Evolutionary conservation across 2,888 invertebrate genomes (phyloP).

Genomic region (Chrysotoxum bicinctum): DNA sequence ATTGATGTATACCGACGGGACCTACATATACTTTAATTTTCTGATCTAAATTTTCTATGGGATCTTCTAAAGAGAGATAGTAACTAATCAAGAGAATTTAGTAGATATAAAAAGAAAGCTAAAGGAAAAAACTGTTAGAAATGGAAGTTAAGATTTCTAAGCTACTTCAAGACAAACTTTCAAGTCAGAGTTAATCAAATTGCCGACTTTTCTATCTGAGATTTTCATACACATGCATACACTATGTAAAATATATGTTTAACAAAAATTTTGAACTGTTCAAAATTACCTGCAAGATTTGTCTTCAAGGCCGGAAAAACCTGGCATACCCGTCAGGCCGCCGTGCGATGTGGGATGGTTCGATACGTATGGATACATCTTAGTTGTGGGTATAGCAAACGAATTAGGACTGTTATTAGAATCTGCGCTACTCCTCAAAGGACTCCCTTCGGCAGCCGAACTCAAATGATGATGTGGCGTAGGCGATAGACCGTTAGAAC

Average conservation of each 20-base stretch:
- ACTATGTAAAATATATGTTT: background rate
- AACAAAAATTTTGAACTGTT: background rate
- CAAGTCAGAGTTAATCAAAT: no score
- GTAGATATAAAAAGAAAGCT: no score
- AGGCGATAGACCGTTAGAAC: slow-evolving; percentile 76
- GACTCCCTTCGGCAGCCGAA: slow-evolving; percentile 85
- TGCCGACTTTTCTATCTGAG: background rate
- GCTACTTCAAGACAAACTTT: no score
- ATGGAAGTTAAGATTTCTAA: no score
- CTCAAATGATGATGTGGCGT: slow-evolving; percentile 65
- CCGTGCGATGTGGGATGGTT: slow-evolving; percentile 87
- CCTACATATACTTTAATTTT: no score
- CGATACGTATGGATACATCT: slow-evolving; percentile 97
- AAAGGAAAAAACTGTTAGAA: no score
- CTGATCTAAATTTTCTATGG: no score
- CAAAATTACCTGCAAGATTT: slow-evolving; percentile 81
- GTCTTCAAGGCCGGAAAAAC: slow-evolving; percentile 81
- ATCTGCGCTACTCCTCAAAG: slow-evolving; percentile 83
- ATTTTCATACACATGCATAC: background rate
- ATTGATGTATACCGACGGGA: no score
- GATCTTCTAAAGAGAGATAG: no score
- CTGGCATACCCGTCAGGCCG: slow-evolving; percentile 90
- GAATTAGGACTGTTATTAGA: slow-evolving; percentile 84
- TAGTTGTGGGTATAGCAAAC: slow-evolving; percentile 86
- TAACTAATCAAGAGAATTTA: no score